A percentile compares a stretch with the other conserved stretches of the same genome.
Evolutionary conservation across 1,140 invertebrate genomes (phyloP).

Genomic region (Kradibia gibbosae): DNA sequence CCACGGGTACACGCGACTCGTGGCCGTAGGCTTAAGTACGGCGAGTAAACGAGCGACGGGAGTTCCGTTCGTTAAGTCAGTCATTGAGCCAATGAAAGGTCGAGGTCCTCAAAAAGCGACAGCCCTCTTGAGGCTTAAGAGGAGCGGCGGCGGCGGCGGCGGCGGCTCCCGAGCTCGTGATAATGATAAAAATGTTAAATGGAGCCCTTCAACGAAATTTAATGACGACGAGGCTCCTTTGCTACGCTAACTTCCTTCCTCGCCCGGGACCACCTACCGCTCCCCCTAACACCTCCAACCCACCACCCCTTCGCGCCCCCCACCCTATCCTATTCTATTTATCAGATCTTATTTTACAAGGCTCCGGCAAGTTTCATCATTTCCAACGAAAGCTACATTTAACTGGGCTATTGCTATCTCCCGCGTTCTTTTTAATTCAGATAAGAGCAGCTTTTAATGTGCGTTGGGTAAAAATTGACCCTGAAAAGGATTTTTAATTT

Average conservation of each 20-base stretch:
- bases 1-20: neutral
- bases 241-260: neutral
- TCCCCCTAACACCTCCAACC: neutral
- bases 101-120: conserved; percentile 51
- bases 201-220: conserved; percentile 43
- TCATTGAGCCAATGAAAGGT: conserved; percentile 53
- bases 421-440: neutral
- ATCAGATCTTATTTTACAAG: neutral
- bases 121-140: conserved; percentile 48
- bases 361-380: neutral
- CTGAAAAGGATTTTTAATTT: conserved; percentile 10
- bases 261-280: no score
- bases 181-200: conserved; percentile 46
- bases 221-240: conserved; percentile 27
- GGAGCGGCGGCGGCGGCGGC: conserved; percentile 3
- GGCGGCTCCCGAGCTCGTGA: conserved; percentile 29
- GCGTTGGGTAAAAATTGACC: neutral
- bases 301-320: no score
- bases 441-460: neutral
- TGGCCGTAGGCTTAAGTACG: neutral
- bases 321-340: neutral
- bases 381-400: neutral
- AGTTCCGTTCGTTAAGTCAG: conserved; percentile 52
- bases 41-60: neutral
- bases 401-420: neutral